Evolutionary conservation across 1,140 invertebrate species (phyloP).

Genomic region (Leptinotarsa defecta): DNA sequence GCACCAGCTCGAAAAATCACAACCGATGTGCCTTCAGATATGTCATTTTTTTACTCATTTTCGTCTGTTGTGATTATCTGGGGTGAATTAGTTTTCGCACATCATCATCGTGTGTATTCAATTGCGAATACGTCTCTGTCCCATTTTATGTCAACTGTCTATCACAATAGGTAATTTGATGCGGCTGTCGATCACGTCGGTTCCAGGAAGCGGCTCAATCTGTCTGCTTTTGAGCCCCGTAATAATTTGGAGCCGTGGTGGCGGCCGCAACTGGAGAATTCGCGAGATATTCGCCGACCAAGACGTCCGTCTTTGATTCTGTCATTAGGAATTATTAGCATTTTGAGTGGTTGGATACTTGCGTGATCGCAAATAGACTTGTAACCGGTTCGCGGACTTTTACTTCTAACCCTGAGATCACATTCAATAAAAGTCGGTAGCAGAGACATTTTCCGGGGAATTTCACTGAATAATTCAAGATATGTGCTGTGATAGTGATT

Average conservation of each 20-base stretch:
- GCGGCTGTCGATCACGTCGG: constrained; percentile 48
- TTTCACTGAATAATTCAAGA: too few species aligned
- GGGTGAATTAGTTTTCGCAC: too few species aligned
- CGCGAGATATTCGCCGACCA: constrained; percentile 37
- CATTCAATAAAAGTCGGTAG: too few species aligned
- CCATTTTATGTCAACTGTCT: constrained; percentile 36
- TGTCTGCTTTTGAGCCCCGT: constrained; percentile 41
- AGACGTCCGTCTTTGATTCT: constrained; percentile 27
- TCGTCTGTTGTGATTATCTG: too few species aligned
- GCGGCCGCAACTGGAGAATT: constrained; percentile 36
- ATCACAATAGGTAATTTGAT: constrained; percentile 47
- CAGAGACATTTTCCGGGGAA: too few species aligned
- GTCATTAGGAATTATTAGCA: constrained; percentile 25
- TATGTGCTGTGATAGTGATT: too few species aligned
- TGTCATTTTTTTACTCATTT: too few species aligned
- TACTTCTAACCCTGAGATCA: too few species aligned
- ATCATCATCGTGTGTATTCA: neutral
- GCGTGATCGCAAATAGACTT: constrained; percentile 17
- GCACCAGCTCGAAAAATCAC: too few species aligned
- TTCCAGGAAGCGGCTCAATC: constrained; percentile 47
- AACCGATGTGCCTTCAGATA: too few species aligned
- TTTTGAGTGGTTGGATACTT: constrained; percentile 14
- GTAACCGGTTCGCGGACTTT: constrained; percentile 10
- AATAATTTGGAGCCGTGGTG: constrained; percentile 38
- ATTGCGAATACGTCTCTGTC: constrained; percentile 28